Evolutionary conservation across 2,113 vertebrate genomes (phyloP), one percentile per base, ranked within the genome.

Genomic region (Cygnus atratus): DNA sequence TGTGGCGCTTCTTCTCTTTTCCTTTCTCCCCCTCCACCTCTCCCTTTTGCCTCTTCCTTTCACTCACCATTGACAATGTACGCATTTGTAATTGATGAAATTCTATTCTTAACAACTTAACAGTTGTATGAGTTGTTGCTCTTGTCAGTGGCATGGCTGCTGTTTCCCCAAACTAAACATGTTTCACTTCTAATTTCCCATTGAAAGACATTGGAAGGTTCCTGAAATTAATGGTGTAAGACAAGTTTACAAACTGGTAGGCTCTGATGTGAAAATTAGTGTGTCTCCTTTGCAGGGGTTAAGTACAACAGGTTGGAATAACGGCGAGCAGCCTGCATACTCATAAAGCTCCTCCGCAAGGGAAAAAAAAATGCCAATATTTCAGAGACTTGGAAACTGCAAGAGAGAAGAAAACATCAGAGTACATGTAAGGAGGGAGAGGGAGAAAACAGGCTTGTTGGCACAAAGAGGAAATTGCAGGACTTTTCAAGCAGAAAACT

Each of bases 211-310:
- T 37, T 82, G 85, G 84, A 95, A 96, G 39, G 29, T 77, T 95
- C 86, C 72, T 88, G 86, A 96, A 96, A 97, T 97, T 94, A 96
- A 96, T 93, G 76, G 19, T 24, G 25, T 95, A 95, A 97, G 88
- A 93, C 90, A 96, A 96, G 88, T 98, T 98, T 97, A 97, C 86
- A 96, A 97, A 98, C 92, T 96, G 80, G 80, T 94, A 94, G 61
- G 8, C 75, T 97, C 94, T 97, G 93, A 97, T 96, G 92, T 97
- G 93, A 96, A 97, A 97, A 96, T 97, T 88, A 97, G 84, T 33
- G 46, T 93, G 76, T 82, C 74, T 92, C 28, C 72, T 88, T 93
- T 96, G 87, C 21, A 89, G 58, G 92, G 72, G 41, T 66, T 87
- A 63, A 75, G 50, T 71, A 83, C 44, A 50, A 37, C 35, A 94